Evolutionary conservation across 2,888 invertebrate species (phyloP).

Genomic region (Lutraria lutraria): DNA sequence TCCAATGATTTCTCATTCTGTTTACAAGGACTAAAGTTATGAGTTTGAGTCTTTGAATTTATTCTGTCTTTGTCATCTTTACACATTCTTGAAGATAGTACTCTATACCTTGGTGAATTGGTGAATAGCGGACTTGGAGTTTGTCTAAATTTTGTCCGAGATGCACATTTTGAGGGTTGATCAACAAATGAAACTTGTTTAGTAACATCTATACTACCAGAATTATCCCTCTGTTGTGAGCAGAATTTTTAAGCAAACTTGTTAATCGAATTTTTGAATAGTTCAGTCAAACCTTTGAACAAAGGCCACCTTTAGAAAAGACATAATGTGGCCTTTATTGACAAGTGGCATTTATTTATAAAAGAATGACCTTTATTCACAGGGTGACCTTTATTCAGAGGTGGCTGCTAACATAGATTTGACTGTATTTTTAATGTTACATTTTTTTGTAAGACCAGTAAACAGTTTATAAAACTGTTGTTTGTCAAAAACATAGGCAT

Average conservation of each 20-base stretch:
- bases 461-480: neutral
- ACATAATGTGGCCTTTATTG: too few relatives aligned
- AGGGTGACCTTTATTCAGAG: too few relatives aligned
- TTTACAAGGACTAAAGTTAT: neutral
- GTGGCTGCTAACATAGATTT: too few relatives aligned
- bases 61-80: neutral
- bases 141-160: neutral
- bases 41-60: neutral
- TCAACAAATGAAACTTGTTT: constrained; percentile 40
- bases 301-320: too few relatives aligned
- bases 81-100: neutral
- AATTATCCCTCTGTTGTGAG: neutral
- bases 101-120: neutral
- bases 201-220: constrained; percentile 25
- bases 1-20: neutral
- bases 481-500: too few relatives aligned
- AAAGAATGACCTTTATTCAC: too few relatives aligned
- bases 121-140: constrained; percentile 10
- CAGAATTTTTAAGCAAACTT: neutral
- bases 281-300: too few relatives aligned
- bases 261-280: neutral
- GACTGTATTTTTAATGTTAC: neutral
- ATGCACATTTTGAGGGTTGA: constrained; percentile 4
- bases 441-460: neutral
- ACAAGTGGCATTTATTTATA: too few relatives aligned